Conservation (phyloP, 2,888 invertebrate species). For the Opisthograptis luteolata region DNA sequence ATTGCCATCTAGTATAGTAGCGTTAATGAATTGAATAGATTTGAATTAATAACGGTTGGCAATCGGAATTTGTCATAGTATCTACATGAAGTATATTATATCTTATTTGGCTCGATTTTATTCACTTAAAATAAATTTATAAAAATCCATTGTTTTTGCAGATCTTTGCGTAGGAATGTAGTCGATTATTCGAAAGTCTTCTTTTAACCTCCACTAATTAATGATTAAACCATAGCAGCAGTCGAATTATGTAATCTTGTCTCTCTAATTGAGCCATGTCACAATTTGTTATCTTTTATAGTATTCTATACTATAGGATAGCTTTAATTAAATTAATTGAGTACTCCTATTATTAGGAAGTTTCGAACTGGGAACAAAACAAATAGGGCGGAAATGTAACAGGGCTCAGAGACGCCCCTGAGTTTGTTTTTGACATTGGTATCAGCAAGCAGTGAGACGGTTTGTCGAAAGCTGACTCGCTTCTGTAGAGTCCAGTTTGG, state of each 20-base stretch:
- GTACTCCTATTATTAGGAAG: constrained; percentile 25
- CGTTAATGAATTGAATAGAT: constrained; percentile 47
- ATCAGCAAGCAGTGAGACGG: neutral
- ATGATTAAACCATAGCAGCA: neutral
- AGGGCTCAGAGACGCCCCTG: constrained; percentile 14
- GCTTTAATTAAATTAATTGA: constrained; percentile 35
- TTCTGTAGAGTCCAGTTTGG: constrained; percentile 8
- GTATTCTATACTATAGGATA: constrained; percentile 30
- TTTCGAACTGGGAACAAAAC: constrained; percentile 27
- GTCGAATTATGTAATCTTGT: neutral
- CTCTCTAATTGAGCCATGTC: constrained; percentile 24
- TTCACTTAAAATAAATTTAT: neutral
- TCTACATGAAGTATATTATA: constrained; percentile 12
- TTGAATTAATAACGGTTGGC: constrained; percentile 55
- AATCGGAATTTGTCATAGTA: constrained; percentile 27
- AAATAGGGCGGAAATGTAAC: constrained; percentile 19
- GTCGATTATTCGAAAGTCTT: too few relatives aligned
- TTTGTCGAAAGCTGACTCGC: neutral
- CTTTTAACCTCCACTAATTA: neutral
- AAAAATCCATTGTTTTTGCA: constrained; percentile 1
- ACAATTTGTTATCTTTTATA: constrained; percentile 26
- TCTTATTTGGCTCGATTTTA: constrained; percentile 5
- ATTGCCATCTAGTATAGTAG: constrained; percentile 66
- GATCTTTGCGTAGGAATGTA: constrained; percentile 7
- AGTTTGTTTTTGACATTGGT: constrained; percentile 8